These are phyloP conservation scores for Xylocampa areola DNA, from an alignment of 2,888 invertebrate genomes.

Conservation along the genomic window DNA sequence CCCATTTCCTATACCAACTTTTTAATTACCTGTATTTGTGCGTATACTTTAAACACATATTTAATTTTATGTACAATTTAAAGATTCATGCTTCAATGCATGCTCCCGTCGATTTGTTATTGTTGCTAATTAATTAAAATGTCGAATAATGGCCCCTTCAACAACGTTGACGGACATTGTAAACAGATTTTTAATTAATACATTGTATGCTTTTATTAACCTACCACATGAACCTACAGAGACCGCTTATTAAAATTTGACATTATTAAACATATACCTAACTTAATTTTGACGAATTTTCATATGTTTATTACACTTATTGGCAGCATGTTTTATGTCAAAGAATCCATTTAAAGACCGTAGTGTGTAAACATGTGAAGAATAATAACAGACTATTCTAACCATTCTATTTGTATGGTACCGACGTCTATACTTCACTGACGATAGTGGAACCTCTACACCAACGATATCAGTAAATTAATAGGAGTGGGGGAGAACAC, in stretches of 20 bases:
- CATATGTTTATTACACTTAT: too few species aligned
- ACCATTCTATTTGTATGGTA: too few species aligned
- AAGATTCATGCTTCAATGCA: slow-evolving; percentile 39
- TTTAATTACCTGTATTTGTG: neutral
- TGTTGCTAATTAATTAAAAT: slow-evolving; percentile 60
- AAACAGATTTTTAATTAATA: slow-evolving; percentile 71
- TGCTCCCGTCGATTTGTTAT: slow-evolving; percentile 34
- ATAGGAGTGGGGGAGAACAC: too few species aligned
- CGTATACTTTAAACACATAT: neutral
- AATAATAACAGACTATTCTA: too few species aligned
- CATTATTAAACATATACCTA: slow-evolving; percentile 13
- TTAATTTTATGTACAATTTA: slow-evolving; percentile 19
- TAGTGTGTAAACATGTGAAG: too few species aligned
- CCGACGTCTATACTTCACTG: too few species aligned
- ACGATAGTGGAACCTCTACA: too few species aligned
- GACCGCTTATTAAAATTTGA: slow-evolving; percentile 12
- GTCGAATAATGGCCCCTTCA: slow-evolving; percentile 54
- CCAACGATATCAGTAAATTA: too few species aligned
- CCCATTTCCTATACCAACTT: neutral
- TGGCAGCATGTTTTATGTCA: too few species aligned
- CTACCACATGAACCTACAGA: slow-evolving; percentile 13
- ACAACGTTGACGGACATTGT: slow-evolving; percentile 57
- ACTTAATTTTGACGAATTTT: too few species aligned
- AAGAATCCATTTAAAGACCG: too few species aligned
- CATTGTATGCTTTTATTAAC: slow-evolving; percentile 58